Base-by-base conservation (phyloP, 2,113 vertebrate genomes). In the Bubo bubo region DNA sequence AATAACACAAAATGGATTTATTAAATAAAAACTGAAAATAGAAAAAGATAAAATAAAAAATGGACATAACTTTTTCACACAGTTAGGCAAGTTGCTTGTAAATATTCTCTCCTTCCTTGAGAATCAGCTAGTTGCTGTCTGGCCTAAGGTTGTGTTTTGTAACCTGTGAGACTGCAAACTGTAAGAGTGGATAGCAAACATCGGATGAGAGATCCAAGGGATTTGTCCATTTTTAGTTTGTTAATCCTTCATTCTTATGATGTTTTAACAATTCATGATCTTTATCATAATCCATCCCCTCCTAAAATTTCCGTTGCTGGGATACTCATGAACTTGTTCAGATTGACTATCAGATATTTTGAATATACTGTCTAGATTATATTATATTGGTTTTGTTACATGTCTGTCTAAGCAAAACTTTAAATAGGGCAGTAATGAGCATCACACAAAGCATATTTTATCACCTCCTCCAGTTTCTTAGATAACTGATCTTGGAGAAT, bases 1-100 rank as follows among this genome's bases (percentile, higher is more conserved):
- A 96, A 90, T 87, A 93, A 58, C 24, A 63, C 47, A 47, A 53
- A 76, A 73, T 74, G 83, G 27, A 91, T 71, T 82, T 94, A 89
- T 86, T 47, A 43, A 92, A 86, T 49, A 26, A 59, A 91, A 84
- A 75, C 77, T 45, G 21, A 28, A 70, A 88, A 85, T 37, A 32
- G 82, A 70, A 80, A 88, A 79, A 58, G 79, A 88, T 35, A 71
- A 84, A 95, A 81, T 35, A 22, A 47, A 68, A 84, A 81, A n/a
- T 11, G 52, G 34, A 86, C 95, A 79, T 52, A 50, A 27, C 9
- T 76, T 74, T 93, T 59, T 93, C n/a, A 43, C 21, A 11, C 27
- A n/a, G 76, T 87, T 41, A 86, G 56, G 50, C 55, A 30, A 35
- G 32, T 63, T 72, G 18, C n/a, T 66, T 79, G 39, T 58, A 88